Conservation (phyloP, 2,888 invertebrate genomes). For the Byasa hedistus region DNA sequence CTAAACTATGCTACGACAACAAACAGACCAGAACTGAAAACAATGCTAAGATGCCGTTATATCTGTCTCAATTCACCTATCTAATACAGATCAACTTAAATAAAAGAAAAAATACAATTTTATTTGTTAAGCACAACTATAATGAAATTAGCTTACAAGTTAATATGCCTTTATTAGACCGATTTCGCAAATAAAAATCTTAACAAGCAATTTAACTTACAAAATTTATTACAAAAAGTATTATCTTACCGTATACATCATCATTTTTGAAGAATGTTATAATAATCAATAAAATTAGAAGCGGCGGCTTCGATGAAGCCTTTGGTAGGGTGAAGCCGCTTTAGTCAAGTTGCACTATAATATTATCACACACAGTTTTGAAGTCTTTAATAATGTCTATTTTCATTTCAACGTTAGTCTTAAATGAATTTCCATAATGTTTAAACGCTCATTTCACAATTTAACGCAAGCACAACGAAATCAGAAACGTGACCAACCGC, state of each 20-base stretch:
- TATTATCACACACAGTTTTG: slow-evolving; percentile 12
- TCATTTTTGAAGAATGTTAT: slow-evolving; percentile 49
- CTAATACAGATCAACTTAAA: too few relatives aligned
- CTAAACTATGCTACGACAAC: too few relatives aligned
- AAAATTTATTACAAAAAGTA: slow-evolving; percentile 14
- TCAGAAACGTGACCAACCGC: slow-evolving; percentile 52
- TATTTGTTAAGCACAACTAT: background rate
- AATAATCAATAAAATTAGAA: slow-evolving; percentile 40
- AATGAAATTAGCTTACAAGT: background rate
- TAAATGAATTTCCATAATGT: slow-evolving; percentile 17
- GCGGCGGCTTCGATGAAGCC: slow-evolving; percentile 42
- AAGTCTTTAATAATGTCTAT: slow-evolving; percentile 7
- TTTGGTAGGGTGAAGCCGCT: slow-evolving; percentile 47
- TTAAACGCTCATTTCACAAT: slow-evolving; percentile 24
- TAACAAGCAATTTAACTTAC: background rate
- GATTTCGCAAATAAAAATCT: background rate
- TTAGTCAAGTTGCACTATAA: slow-evolving; percentile 24
- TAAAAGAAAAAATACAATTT: too few relatives aligned
- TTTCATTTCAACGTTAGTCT: background rate
- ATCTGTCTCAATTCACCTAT: background rate
- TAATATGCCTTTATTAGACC: background rate
- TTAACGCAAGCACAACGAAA: slow-evolving; percentile 17
- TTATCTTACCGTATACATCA: slow-evolving; percentile 73
- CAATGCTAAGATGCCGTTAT: background rate
- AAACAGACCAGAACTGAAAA: too few relatives aligned